Evolutionary conservation across 1,140 invertebrate genomes (phyloP), one percentile per base, ranked within the genome.

Genomic region (Tenebrio molitor): DNA sequence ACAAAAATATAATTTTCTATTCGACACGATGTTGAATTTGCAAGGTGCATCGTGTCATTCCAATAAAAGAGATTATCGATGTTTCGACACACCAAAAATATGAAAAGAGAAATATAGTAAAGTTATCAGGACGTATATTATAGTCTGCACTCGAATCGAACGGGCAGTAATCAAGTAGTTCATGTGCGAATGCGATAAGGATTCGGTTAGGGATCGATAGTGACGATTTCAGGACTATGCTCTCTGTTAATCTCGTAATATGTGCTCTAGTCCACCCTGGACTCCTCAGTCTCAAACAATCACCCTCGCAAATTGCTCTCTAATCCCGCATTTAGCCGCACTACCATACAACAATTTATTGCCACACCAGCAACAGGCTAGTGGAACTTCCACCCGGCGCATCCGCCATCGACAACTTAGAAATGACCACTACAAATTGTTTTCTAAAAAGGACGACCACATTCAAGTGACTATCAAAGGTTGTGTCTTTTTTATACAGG

Each of bases 121-220:
- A 58, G 21, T 15, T 58, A 58, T 29, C 50, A 1, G n/a, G n/a
- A 58, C 50, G 50, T 58, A 29, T 29, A 58, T 58, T 58, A 58
- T 14, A 3, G 19, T 29, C 50, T 34, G 15, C 50, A 58, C 50
- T 58, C 23, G 46, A 23, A 53, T 58, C 50, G 23, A 58, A 53
- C 46, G 17, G n/a, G 42, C 70, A 12, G 66, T 65, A 73, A 75
- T 75, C 58, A 66, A 71, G 50, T 50, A 71, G 72, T 68, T 71
- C 74, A 76, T 76, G 74, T 76, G 74, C 68, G 71, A 76, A 74
- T 58, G 66, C 65, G 74, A 76, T 76, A 76, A 76, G 74, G 50
- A 58, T 68, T 39, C 44, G 70, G 41, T 42, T n/a, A 23, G 25
- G 64, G 62, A 72, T 71, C 72, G 44, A 74, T 70, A 69, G 46